These are phyloP conservation scores for Eledona agricola DNA, from an alignment of 2,888 invertebrate genomes.

Conservation along the genomic window DNA sequence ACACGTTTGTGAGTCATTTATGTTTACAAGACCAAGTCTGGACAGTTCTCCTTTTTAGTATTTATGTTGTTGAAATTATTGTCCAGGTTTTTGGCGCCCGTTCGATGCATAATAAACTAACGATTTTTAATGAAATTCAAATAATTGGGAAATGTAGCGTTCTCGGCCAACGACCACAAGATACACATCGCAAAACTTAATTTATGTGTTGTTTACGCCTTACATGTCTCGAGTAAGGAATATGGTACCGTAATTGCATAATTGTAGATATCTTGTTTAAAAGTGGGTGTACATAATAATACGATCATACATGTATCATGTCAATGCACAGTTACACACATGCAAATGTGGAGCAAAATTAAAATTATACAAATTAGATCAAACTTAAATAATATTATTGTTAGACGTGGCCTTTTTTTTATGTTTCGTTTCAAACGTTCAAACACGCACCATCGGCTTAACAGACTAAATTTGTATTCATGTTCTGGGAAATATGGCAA, in stretches of 20 bases:
- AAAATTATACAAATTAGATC: too few species aligned
- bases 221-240: conserved; percentile 18
- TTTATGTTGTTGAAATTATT: too few species aligned
- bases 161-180: conserved; percentile 21
- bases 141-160: conserved; percentile 15
- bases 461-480: conserved; percentile 28
- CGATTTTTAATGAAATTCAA: conserved; percentile 1
- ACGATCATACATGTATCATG: conserved; percentile 15
- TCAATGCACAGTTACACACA: conserved; percentile 20
- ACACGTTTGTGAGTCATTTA: too few species aligned
- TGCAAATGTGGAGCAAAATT: neutral
- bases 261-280: conserved; percentile 26
- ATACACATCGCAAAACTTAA: conserved; percentile 20
- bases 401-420: neutral
- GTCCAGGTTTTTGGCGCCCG: too few species aligned
- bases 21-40: too few species aligned
- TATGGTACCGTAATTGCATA: conserved; percentile 30
- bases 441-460: neutral
- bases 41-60: too few species aligned
- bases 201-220: conserved; percentile 17
- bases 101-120: neutral
- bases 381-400: too few species aligned
- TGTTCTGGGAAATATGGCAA: conserved; percentile 33
- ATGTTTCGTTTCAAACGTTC: neutral
- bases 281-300: conserved; percentile 30